Conservation (phyloP, 2,888 invertebrate species). For the Dryobota labecula region DNA sequence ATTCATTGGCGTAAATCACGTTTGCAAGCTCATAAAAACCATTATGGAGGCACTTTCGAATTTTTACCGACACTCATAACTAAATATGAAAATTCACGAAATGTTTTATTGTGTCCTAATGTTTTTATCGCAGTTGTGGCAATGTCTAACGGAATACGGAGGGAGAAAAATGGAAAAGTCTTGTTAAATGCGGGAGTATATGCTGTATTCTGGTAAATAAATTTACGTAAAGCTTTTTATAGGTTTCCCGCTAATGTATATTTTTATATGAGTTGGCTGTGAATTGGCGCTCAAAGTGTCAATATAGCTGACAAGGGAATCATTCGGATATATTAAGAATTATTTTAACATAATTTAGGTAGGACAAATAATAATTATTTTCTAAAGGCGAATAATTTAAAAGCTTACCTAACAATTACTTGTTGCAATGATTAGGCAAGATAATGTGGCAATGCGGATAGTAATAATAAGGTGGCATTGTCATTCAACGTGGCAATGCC, state of each 20-base stretch:
- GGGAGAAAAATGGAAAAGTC: conserved; percentile 82
- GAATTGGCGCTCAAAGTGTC: conserved; percentile 29
- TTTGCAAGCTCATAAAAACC: conserved; percentile 78
- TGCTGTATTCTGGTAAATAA: conserved; percentile 47
- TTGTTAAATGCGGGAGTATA: conserved; percentile 69
- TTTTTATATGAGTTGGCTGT: conserved; percentile 38
- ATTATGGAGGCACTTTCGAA: conserved; percentile 76
- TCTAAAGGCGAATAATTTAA: too few species aligned
- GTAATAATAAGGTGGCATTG: too few species aligned
- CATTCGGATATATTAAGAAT: neutral
- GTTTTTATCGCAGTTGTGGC: conserved; percentile 71
- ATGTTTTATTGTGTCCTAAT: conserved; percentile 80
- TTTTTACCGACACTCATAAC: conserved; percentile 76
- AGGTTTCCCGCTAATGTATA: conserved; percentile 47
- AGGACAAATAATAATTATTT: too few species aligned
- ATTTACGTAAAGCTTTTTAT: conserved; percentile 49
- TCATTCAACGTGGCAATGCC: too few species aligned
- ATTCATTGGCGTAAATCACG: conserved; percentile 81
- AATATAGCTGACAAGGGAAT: conserved; percentile 31
- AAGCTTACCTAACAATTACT: too few species aligned
- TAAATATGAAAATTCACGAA: conserved; percentile 79
- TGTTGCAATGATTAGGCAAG: too few species aligned
- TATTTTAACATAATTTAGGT: neutral
- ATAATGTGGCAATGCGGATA: too few species aligned
- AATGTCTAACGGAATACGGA: conserved; percentile 58